Evolutionary conservation across 2,888 invertebrate species (phyloP).

Genomic region (Diarsia dahlii): DNA sequence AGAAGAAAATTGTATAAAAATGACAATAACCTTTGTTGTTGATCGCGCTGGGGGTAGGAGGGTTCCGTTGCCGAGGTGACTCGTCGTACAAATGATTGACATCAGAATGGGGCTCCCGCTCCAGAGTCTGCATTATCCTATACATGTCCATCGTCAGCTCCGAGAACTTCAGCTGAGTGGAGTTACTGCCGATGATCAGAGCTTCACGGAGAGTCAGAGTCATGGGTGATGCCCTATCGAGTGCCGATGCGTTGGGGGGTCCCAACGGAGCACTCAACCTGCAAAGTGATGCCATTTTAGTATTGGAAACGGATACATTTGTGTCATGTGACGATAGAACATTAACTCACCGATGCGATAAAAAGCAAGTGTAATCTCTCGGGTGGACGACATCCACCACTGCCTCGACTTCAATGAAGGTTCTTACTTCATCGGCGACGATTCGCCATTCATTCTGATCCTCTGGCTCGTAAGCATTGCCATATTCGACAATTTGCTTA

Average conservation of each 20-base stretch:
- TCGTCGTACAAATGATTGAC: conserved; percentile 92
- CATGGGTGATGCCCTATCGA: conserved; percentile 96
- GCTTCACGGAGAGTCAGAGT: conserved; percentile 97
- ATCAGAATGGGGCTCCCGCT: conserved; percentile 97
- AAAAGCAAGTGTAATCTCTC: conserved; percentile 94
- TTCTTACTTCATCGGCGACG: conserved; percentile 98
- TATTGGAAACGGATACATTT: neutral
- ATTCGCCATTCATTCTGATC: conserved; percentile 99
- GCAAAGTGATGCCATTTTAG: conserved; percentile 49
- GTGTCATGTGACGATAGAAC: neutral
- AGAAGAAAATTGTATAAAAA: neutral
- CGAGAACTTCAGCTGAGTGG: conserved; percentile 98
- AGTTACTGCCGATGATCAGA: conserved; percentile 97
- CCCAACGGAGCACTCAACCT: conserved; percentile 96
- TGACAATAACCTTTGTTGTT: conserved; percentile 73
- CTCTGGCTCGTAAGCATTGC: conserved; percentile 98
- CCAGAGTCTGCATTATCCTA: conserved; percentile 98
- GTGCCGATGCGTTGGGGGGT: conserved; percentile 77
- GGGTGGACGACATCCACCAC: conserved; percentile 97
- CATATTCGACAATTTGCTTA: conserved; percentile 98
- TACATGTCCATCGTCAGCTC: conserved; percentile 99
- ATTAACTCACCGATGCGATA: conserved; percentile 94
- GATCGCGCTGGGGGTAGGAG: conserved; percentile 86
- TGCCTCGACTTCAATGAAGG: conserved; percentile 98
- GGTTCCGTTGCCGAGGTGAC: conserved; percentile 88